Conservation (phyloP, 2,113 vertebrate species). For the Alouatta palliata region DNA sequence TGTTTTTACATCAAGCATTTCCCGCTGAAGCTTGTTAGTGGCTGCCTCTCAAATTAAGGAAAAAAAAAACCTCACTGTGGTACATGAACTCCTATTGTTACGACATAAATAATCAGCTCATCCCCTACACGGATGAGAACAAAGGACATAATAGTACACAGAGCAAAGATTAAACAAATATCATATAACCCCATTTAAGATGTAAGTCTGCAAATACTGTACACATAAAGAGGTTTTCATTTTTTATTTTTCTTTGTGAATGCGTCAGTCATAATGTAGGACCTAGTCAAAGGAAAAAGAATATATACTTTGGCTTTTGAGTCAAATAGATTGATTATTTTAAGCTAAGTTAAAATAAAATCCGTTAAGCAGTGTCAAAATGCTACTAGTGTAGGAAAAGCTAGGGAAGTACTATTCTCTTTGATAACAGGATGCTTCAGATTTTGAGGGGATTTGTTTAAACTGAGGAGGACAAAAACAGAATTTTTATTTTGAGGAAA, state of each 20-base stretch:
- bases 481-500: slow-evolving; percentile 48
- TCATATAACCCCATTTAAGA: slow-evolving; percentile 70
- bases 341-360: slow-evolving; percentile 35
- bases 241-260: slow-evolving; percentile 50
- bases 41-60: slow-evolving; percentile 81
- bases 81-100: slow-evolving; percentile 85
- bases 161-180: slow-evolving; percentile 82
- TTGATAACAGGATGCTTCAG: neutral
- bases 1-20: slow-evolving; percentile 84
- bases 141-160: slow-evolving; percentile 83
- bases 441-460: slow-evolving; percentile 21
- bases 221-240: slow-evolving; percentile 54
- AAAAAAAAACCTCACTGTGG: slow-evolving; percentile 76
- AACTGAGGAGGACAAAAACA: neutral
- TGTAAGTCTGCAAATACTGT: slow-evolving; percentile 70
- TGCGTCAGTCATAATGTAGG: neutral
- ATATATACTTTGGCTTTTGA: neutral
- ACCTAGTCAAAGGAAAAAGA: neutral
- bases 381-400: neutral
- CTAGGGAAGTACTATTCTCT: neutral
- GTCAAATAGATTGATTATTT: slow-evolving; percentile 51
- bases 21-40: slow-evolving; percentile 87
- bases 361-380: neutral
- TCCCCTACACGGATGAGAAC: slow-evolving; percentile 81
- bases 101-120: slow-evolving; percentile 84